Evolutionary conservation across 2,797 vertebrate genomes (phyloP), one percentile per base, ranked within the genome.

Genomic region (Eulemur rubriventer): DNA sequence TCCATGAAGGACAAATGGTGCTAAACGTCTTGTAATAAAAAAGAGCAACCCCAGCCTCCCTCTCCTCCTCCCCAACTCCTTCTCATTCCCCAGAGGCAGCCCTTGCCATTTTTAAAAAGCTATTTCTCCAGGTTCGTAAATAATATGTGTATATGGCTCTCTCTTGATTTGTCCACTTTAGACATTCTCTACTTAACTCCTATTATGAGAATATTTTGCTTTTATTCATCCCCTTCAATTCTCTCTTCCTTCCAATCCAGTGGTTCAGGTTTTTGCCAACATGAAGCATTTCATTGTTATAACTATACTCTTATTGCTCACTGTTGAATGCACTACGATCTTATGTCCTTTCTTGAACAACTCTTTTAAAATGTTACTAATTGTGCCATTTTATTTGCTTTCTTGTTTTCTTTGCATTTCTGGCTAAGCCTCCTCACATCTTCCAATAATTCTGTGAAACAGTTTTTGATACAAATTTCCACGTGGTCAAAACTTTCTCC

Each of bases 121-220:
- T 17, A 2, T 70, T 97, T 93, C 48, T 94, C 76, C 63, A 63
- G 79, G 33, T 72, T 86, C 83, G 28, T 76, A 97, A 95, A 95
- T 93, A 91, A 70, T 59, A 26, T 35, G 38, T 73, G 11, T 41
- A 17, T 48, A 75, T 41, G n/a, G 24, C 24, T 94, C 55, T 69
- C 65, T 86, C 63, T 75, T 46, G 73, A 79, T 80, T 73, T 89
- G 67, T 50, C n/a, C 41, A 69, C 75, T 41, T 89, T 30, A 73
- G 48, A 81, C 43, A n/a, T 33, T 92, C 80, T 89, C 20, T 69
- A 4, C 57, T 86, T 78, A 73, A 52, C 92, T 89, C 55, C 91
- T 89, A 10, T 48, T 55, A 33, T 6, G n/a, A 89, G 9, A 67
- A 50, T 13, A 16, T 48, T 69, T 80, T 46, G 52, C 61, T 17